phyloP scores from a whole-genome alignment of 2,888 invertebrate species.

The Stenichneumon culpator region DNA sequence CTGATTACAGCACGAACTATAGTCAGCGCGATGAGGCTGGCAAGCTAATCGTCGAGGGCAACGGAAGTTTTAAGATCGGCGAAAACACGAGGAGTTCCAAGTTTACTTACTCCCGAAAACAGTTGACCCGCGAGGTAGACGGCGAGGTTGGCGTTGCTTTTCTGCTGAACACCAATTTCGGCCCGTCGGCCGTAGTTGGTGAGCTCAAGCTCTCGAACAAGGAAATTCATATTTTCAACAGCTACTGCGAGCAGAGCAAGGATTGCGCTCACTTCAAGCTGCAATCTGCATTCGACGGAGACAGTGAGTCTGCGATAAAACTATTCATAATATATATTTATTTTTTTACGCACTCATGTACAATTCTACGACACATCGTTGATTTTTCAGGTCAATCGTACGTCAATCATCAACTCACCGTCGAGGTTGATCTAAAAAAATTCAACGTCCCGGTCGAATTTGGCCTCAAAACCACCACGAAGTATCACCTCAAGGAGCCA shows the following conservation, averaged over 20 bases:
- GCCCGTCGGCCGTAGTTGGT: slow-evolving; percentile 90
- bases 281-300: slow-evolving; percentile 85
- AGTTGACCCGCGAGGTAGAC: slow-evolving; percentile 87
- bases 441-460: slow-evolving; percentile 92
- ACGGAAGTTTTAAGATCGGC: slow-evolving; percentile 90
- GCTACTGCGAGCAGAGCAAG: slow-evolving; percentile 92
- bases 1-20: slow-evolving; percentile 88
- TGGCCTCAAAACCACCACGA: slow-evolving; percentile 89
- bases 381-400: slow-evolving; percentile 85
- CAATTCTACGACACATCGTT: background rate
- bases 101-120: slow-evolving; percentile 90
- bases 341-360: background rate
- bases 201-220: slow-evolving; percentile 91
- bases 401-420: slow-evolving; percentile 88
- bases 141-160: slow-evolving; percentile 90
- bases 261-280: slow-evolving; percentile 92
- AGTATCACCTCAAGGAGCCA: slow-evolving; percentile 86
- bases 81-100: slow-evolving; percentile 90
- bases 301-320: slow-evolving; percentile 74
- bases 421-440: slow-evolving; percentile 90
- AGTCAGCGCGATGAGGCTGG: slow-evolving; percentile 89
- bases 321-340: background rate
- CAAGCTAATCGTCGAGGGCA: slow-evolving; percentile 91
- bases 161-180: slow-evolving; percentile 90
- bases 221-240: slow-evolving; percentile 90